A percentile compares a stretch with the other conserved stretches of the same genome.
Evolutionary conservation across 2,113 vertebrate species (phyloP).

Genomic region (Catharus bicknelli): DNA sequence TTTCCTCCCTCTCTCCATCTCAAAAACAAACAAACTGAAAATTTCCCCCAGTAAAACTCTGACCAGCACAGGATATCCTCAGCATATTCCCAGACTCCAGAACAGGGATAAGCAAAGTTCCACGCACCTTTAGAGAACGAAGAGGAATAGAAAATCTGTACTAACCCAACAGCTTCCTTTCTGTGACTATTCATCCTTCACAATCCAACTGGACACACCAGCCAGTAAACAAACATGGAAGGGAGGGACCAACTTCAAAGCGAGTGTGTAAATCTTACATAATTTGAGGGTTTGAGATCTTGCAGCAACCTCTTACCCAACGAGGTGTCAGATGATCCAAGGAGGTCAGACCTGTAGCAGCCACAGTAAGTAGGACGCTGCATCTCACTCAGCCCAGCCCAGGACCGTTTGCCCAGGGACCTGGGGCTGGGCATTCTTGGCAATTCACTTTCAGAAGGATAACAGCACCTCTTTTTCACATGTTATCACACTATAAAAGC

Average conservation of each 20-base stretch:
- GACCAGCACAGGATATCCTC: rapidly evolving
- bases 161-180: conserved; percentile 9
- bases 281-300: conserved; percentile 56
- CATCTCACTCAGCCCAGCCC: neutral
- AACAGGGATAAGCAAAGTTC: neutral
- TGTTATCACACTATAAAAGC: rapidly evolving
- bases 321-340: conserved; percentile 38
- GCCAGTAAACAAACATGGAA: conserved; percentile 22
- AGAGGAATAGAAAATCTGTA: neutral
- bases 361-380: conserved; percentile 4
- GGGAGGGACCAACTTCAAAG: conserved; percentile 52
- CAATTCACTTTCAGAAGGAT: neutral
- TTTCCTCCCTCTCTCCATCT: neutral
- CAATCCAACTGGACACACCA: conserved; percentile 19
- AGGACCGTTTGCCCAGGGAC: neutral
- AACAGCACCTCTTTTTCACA: neutral
- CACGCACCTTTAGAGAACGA: rapidly evolving
- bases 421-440: neutral
- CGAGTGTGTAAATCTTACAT: conserved; percentile 26
- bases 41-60: neutral
- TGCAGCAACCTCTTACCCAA: conserved; percentile 49
- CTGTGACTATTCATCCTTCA: conserved; percentile 45
- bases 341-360: conserved; percentile 55
- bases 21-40: neutral
- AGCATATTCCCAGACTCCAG: rapidly evolving